A percentile compares a stretch with the other conserved stretches of the same genome.
Evolutionary conservation across 2,888 invertebrate species (phyloP).

Genomic region (Aethes cnicana): DNA sequence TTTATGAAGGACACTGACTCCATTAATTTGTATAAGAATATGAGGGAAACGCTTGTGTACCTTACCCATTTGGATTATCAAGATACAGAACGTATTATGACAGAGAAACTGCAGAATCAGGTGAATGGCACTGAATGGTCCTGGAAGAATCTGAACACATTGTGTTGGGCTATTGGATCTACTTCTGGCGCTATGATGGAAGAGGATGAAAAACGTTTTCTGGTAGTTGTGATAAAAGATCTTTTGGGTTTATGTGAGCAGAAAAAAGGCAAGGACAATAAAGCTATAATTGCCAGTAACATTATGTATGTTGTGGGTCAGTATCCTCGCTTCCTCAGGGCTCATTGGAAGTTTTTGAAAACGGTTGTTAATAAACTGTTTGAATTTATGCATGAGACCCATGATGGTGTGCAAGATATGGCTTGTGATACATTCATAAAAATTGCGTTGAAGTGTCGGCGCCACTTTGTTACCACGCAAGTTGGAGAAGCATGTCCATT

Average conservation of each 20-base stretch:
- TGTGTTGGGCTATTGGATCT: constrained; percentile 99
- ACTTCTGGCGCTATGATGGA: constrained; percentile 99
- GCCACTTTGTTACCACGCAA: constrained; percentile 98
- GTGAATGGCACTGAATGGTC: constrained; percentile 99
- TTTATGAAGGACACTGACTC: constrained; percentile 99
- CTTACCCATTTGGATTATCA: constrained; percentile 98
- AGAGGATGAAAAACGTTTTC: constrained; percentile 99
- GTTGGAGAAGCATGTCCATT: constrained; percentile 98
- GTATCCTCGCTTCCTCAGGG: constrained; percentile 98
- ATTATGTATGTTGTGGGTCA: constrained; percentile 99
- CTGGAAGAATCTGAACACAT: constrained; percentile 99
- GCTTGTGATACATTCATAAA: constrained; percentile 99
- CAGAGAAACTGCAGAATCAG: constrained; percentile 98
- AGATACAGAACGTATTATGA: constrained; percentile 99
- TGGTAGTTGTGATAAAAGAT: constrained; percentile 99
- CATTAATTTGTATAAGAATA: constrained; percentile 99
- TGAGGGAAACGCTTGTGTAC: constrained; percentile 98
- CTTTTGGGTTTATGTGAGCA: constrained; percentile 98
- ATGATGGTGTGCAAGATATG: constrained; percentile 99
- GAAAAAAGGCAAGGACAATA: constrained; percentile 99
- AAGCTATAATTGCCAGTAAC: constrained; percentile 99
- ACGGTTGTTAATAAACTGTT: constrained; percentile 99
- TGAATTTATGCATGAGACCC: constrained; percentile 99
- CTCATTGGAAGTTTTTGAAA: constrained; percentile 99
- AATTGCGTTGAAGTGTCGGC: constrained; percentile 98